A percentile compares a stretch with the other conserved stretches of the same genome.
These are phyloP conservation scores for Ophonus ardosiacus DNA, from an alignment of 2,888 invertebrate species.

Conservation along the genomic window DNA sequence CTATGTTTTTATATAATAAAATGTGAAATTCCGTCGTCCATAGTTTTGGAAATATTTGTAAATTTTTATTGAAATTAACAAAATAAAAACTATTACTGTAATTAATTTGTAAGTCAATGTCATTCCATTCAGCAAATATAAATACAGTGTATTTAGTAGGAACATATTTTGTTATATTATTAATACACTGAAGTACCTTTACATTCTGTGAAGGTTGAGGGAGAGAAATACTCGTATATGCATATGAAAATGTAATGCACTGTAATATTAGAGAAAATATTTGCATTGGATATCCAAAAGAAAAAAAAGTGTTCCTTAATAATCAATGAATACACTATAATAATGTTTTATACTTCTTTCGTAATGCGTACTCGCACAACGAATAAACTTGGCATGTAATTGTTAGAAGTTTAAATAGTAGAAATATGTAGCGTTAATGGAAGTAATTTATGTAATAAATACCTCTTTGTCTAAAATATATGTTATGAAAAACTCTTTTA, in stretches of 20 bases:
- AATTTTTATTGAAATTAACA: background rate
- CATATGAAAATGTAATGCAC: background rate
- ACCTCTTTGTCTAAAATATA: too few species aligned
- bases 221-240: background rate
- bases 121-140: background rate
- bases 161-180: background rate
- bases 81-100: background rate
- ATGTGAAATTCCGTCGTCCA: background rate
- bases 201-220: background rate
- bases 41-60: background rate
- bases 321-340: too few species aligned
- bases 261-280: background rate
- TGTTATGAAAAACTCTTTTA: too few species aligned
- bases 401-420: too few species aligned
- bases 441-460: too few species aligned
- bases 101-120: background rate
- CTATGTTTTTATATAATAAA: background rate
- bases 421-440: too few species aligned
- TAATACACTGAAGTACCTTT: background rate
- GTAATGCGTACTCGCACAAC: too few species aligned
- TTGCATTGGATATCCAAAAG: too few species aligned
- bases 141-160: background rate
- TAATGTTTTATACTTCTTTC: too few species aligned
- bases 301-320: too few species aligned
- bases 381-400: too few species aligned